Evolutionary conservation across 1,140 invertebrate genomes (phyloP), one percentile per base, ranked within the genome.

Genomic region (Caenorhabditis remanei): DNA sequence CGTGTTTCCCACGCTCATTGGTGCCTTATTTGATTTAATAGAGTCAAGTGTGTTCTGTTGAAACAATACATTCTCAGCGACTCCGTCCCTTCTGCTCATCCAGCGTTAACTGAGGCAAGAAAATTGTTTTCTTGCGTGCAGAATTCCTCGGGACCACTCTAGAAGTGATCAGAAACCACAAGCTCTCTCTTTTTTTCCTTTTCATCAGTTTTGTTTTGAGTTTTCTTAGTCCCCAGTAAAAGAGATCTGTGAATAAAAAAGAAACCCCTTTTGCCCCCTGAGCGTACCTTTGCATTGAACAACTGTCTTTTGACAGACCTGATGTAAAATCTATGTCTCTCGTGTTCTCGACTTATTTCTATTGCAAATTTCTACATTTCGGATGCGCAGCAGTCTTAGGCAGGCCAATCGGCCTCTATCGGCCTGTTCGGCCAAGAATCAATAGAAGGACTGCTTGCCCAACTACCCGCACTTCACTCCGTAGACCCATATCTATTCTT

Each of bases 131-230:
- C 14, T 4, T 40, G 24, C 9, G 61, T 63, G 5, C 61, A 63
- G 24, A 63, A 63, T 21, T 63, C 24, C 61, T 21, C 14, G 61
- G 61, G 61, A 63, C 61, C 61, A 63, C 61, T 63, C 61, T 63
- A 32, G 21, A 24, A 32, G 61, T 63, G 61, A 63, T 63, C 61
- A 63, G 32, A 63, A 32, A 63, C 61, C 61, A 21, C 16, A 21
- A 5, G 50, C 16, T 58, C 24, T 63, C 24, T 9, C n/a, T 32
- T 63, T 32, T 63, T 63, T 32, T 32, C 32, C 32, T 32, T 63
- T 24, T 63, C 61, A 63, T 63, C 61, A 63, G 24, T 63, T 63
- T 63, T 63, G 61, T 63, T 63, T 63, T 63, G 21, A 24, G 6
- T 63, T 63, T 40, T 32, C 21, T 63, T 19, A n/a, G 16, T 58